Evolutionary conservation across 2,113 vertebrate genomes (phyloP).

Genomic region (Synodontis membranacea): DNA sequence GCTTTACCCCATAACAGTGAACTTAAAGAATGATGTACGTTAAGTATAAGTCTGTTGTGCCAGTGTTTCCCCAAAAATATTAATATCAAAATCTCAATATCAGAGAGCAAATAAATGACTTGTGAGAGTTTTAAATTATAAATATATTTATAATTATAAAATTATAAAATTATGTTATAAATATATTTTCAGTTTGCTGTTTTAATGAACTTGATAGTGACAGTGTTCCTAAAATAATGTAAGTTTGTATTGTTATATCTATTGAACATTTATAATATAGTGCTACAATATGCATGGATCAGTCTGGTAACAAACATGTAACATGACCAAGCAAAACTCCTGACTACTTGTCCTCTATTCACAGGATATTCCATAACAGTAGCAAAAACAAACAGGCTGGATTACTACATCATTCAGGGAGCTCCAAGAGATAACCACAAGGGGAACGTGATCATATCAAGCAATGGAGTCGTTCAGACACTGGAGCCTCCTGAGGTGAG

Average conservation of each 20-base stretch:
- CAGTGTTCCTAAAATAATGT: not conserved
- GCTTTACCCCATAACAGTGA: not conserved
- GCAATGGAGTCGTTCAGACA: not conserved
- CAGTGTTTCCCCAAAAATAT: too few species aligned
- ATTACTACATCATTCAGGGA: slow-evolving; percentile 59
- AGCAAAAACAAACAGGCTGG: fast-evolving
- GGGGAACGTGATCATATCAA: slow-evolving; percentile 57
- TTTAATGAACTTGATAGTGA: not conserved
- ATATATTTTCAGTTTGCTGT: too few species aligned
- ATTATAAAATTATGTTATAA: too few species aligned
- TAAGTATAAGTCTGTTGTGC: too few species aligned
- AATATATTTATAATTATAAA: too few species aligned
- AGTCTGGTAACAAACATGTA: not conserved
- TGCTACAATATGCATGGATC: not conserved
- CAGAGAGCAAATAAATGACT: not conserved
- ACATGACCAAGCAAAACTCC: not conserved
- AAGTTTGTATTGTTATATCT: not conserved
- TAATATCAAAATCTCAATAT: too few species aligned
- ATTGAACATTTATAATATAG: not conserved
- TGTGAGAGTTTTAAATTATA: not conserved
- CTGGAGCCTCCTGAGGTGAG: slow-evolving; percentile 33
- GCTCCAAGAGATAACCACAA: slow-evolving; percentile 68
- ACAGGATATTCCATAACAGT: slow-evolving; percentile 71
- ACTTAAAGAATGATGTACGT: not conserved
- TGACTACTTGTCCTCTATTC: not conserved